Base-by-base conservation (phyloP, 1,140 invertebrate species). In the Mizuhopecten yessoensis region DNA sequence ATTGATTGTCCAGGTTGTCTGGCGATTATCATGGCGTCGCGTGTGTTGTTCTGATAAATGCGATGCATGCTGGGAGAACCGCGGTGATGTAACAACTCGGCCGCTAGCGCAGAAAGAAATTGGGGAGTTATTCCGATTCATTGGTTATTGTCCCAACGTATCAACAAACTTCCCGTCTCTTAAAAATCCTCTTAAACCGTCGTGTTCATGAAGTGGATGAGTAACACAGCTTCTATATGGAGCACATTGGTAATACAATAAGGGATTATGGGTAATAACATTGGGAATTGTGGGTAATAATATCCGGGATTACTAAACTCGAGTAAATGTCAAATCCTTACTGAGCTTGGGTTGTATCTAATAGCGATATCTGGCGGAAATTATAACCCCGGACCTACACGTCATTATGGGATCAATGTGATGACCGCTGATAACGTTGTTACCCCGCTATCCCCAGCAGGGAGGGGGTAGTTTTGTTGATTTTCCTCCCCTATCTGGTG, bases 201-300 rank as follows among this genome's bases (percentile, higher is more conserved):
- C 57, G 57, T 75, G 57, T 75, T 75, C 57, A n/a, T 75, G 5
- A 75, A 29, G n/a, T 75, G 57, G 29, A 29, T 75, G 23, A 29
- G 57, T 75, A 75, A 75, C 57, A 29, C 5, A 39, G 23, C 23
- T 17, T n/a, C 23, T 1, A 9, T 75, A n/a, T 75, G 42, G 42
- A 45, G n/a, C 23, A 75, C n/a, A 29, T 29, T 75, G 57, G 57
- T 75, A n/a, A 75, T 75, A 29, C 57, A 2, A 17, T 75, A 0
- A n/a, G 17, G 57, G 57, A 75, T 75, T 75, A 75, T 75, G 57
- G 57, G 57, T 75, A 75, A 75, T 75, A 75, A 75, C 20, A 75
- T 75, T 0, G 17, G 17, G n/a, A 5, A 75, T 75, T 75, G 57
- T 29, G 23, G 57, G 57, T 75, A 75, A 75, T 29, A 29, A 75